A percentile compares a stretch with the other conserved stretches of the same genome.
Conservation (phyloP, 1,140 invertebrate genomes). For the Hyposmocoma kahamanoa region DNA sequence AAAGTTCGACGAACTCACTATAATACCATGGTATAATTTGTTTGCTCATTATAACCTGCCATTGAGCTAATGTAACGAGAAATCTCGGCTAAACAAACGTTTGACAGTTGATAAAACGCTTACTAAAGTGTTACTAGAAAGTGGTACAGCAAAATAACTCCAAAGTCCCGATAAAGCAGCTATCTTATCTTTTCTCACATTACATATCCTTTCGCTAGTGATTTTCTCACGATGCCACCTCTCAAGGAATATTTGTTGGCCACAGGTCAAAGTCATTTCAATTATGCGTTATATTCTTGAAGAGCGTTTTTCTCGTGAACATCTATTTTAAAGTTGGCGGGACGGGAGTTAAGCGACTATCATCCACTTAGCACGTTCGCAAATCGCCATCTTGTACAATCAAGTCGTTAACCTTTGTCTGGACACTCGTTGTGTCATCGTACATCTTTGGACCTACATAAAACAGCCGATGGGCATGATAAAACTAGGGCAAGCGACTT, state of each 20-base stretch:
- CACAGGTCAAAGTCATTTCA: neutral
- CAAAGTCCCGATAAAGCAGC: conserved; percentile 23
- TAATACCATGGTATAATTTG: conserved; percentile 15
- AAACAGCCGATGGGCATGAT: neutral
- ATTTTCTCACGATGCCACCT: conserved; percentile 22
- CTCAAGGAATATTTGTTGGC: neutral
- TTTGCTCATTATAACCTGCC: conserved; percentile 16
- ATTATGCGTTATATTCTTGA: neutral
- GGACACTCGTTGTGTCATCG: conserved; percentile 14
- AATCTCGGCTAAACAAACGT: conserved; percentile 58
- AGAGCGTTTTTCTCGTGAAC: conserved; percentile 6
- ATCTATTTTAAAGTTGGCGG: conserved; percentile 31
- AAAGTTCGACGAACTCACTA: neutral
- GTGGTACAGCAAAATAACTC: conserved; percentile 28
- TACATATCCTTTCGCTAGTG: conserved; percentile 9
- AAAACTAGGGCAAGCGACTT: too few species aligned
- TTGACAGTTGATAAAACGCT: conserved; percentile 42
- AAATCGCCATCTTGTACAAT: conserved; percentile 52
- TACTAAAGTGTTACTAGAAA: conserved; percentile 28
- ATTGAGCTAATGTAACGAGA: conserved; percentile 21
- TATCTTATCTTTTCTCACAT: conserved; percentile 39
- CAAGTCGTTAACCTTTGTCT: conserved; percentile 59
- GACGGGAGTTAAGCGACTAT: conserved; percentile 35
- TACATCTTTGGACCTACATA: neutral
- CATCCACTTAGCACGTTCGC: conserved; percentile 60